phyloP scores from a whole-genome alignment of 2,113 vertebrate genomes.

The Clarias macrocephalus region DNA sequence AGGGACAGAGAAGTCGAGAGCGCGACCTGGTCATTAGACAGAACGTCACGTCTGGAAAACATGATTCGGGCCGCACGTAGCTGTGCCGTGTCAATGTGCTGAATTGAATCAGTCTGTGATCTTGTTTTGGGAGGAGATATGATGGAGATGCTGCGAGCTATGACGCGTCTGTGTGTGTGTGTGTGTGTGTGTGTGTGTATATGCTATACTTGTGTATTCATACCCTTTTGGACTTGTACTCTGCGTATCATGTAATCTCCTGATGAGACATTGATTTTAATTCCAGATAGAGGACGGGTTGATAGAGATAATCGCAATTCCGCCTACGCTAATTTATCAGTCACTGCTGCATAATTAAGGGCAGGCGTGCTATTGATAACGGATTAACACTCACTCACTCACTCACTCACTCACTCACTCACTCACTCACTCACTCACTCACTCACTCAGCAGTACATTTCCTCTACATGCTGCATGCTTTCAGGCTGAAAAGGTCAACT shows the following conservation, averaged over 20 bases:
- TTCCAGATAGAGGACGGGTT: constrained; percentile 52
- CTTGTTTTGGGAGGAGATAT: constrained; percentile 21
- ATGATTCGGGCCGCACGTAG: neutral
- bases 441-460: constrained; percentile 22
- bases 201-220: constrained; percentile 20
- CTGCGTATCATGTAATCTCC: constrained; percentile 33
- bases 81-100: neutral
- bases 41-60: neutral
- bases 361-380: constrained; percentile 50
- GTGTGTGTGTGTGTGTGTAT: neutral
- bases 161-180: neutral
- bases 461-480: constrained; percentile 8
- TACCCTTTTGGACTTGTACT: constrained; percentile 20
- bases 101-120: constrained; percentile 1
- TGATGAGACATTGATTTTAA: constrained; percentile 57
- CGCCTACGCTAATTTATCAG: constrained; percentile 57
- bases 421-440: neutral
- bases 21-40: neutral
- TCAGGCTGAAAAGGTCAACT: constrained; percentile 43
- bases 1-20: neutral
- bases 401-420: no score
- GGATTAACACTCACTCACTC: constrained; percentile 47
- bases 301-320: constrained; percentile 49
- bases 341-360: constrained; percentile 56
- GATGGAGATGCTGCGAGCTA: neutral